A percentile compares a stretch with the other conserved stretches of the same genome.
phyloP scores from a whole-genome alignment of 2,888 invertebrate species.

The Drosophila ustulata region DNA sequence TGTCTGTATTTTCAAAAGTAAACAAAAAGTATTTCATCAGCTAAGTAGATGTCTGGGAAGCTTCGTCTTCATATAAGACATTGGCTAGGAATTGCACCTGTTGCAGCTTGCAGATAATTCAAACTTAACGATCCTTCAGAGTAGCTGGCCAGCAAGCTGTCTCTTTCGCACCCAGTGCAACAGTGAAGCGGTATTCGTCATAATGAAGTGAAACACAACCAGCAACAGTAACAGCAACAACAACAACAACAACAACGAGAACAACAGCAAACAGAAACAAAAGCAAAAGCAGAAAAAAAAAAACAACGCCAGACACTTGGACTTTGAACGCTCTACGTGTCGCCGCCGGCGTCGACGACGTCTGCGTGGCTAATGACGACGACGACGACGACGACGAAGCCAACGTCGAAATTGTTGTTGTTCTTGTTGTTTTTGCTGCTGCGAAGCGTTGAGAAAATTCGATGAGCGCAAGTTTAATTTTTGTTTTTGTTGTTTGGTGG shows the following conservation, averaged over 20 bases:
- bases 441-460: constrained; percentile 49
- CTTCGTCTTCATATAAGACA: background rate
- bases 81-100: constrained; percentile 8
- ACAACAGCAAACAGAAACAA: constrained; percentile 18
- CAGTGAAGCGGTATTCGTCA: constrained; percentile 52
- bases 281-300: constrained; percentile 13
- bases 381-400: constrained; percentile 18
- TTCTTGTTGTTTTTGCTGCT: constrained; percentile 6
- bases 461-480: constrained; percentile 46
- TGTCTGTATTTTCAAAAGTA: background rate
- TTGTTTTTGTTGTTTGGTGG: constrained; percentile 24
- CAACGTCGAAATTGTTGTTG: constrained; percentile 5
- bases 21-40: background rate
- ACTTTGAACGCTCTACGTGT: constrained; percentile 67
- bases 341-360: constrained; percentile 47
- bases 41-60: background rate
- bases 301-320: constrained; percentile 55
- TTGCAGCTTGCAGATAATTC: constrained; percentile 16
- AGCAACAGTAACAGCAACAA: constrained; percentile 10
- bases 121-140: background rate
- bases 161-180: constrained; percentile 13
- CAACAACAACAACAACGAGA: background rate
- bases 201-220: constrained; percentile 42
- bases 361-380: constrained; percentile 55
- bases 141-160: background rate